Evolutionary conservation across 2,797 vertebrate species (phyloP), one percentile per base, ranked within the genome.

Genomic region (Pantherophis alleghaniensis): DNA sequence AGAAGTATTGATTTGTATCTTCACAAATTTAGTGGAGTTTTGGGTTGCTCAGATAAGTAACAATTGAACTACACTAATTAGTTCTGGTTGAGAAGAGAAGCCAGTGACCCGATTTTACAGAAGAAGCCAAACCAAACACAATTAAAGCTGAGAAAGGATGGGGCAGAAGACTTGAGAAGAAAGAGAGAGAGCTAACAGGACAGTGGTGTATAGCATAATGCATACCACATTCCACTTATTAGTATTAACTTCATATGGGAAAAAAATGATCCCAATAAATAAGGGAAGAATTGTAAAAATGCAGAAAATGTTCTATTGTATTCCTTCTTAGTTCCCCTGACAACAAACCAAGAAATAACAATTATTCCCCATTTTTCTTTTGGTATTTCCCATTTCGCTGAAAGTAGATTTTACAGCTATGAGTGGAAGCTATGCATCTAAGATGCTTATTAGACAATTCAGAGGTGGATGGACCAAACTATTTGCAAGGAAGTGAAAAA

Each of bases 1-100:
- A 6, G 22, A 0, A 0, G 0, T 26, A 10, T 0, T 0, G 4
- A 47, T 1, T 10, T 5, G 0, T 0, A 0, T 0, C 89, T 0
- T 18, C 13, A 0, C 66, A 3, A 7, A 0, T 57, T n/a, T 5
- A 12, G 2, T 0, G 4, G 37, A 18, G 59, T 47, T 5, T 4
- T 0, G 13, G 86, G 1, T n/a, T 55, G 26, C 79, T 57, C 1
- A 1, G 22, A 12, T 12, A 12, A 0, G 10, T 12, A 14, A 1
- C 0, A 22, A 93, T 5, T 14, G 5, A 1, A 4, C 2, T 51
- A 51, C 14, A 0, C 0, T 2, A 56, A 13, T 53, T 28, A 2
- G n/a, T 89, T 86, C 91, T 90, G 57, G 88, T 1, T 55, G 16
- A 88, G 47, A 61, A 74, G 61, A 91, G 56, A 59, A 91, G 20